Evolutionary conservation across 2,797 vertebrate species (phyloP).

Genomic region (Anisognathus igniventris): DNA sequence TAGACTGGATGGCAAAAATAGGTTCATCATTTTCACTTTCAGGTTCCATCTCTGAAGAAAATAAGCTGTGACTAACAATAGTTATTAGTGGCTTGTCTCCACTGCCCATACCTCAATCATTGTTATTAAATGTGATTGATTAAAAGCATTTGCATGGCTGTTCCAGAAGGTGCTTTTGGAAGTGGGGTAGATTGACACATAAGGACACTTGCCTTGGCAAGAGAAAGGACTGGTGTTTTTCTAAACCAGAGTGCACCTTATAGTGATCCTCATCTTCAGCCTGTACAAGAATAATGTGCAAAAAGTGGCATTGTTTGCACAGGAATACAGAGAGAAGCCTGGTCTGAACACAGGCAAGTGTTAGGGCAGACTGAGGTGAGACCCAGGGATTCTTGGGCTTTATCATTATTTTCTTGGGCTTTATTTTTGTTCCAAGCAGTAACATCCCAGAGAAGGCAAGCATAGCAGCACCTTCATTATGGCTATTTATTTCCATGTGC

Average conservation of each 20-base stretch:
- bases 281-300: background rate
- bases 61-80: conserved; percentile 34
- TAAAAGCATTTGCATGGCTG: background rate
- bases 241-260: background rate
- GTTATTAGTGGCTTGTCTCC: background rate
- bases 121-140: conserved; percentile 3
- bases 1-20: conserved; percentile 12
- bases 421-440: background rate
- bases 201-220: background rate
- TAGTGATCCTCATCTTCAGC: background rate
- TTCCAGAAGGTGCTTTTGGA: background rate
- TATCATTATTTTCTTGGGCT: rapidly evolving
- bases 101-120: background rate
- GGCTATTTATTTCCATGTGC: background rate
- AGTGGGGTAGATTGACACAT: background rate
- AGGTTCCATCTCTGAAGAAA: conserved; percentile 15
- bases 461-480: background rate
- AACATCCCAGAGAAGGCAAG: background rate
- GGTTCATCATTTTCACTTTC: conserved; percentile 39
- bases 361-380: background rate
- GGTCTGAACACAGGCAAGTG: background rate
- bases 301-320: background rate
- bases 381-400: background rate
- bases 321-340: background rate
- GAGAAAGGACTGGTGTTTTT: background rate